phyloP scores from a whole-genome alignment of 2,113 vertebrate species.

The Vimba vimba region DNA sequence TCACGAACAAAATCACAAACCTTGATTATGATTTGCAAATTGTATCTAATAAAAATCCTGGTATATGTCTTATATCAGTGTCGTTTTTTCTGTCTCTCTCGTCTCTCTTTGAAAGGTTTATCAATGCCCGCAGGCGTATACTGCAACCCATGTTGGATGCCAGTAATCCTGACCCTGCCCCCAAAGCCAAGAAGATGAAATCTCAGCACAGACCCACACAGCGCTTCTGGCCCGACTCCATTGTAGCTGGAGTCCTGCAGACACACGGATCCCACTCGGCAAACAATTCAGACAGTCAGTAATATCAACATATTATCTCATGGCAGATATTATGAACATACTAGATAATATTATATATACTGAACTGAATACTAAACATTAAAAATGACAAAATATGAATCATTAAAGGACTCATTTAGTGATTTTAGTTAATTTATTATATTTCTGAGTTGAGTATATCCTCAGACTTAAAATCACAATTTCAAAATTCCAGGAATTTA shows the following conservation, averaged over 20 bases:
- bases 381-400: too few relatives aligned
- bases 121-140: constrained; percentile 95
- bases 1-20: not conserved
- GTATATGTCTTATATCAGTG: not conserved
- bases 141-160: constrained; percentile 97
- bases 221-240: constrained; percentile 98
- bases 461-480: too few relatives aligned
- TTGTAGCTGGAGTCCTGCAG: constrained; percentile 93
- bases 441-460: too few relatives aligned
- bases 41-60: not conserved
- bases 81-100: not conserved
- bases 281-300: constrained; percentile 89
- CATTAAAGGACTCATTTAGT: too few relatives aligned
- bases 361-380: too few relatives aligned
- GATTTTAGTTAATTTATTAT: too few relatives aligned
- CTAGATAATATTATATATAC: too few relatives aligned
- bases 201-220: constrained; percentile 98
- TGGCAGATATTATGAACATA: too few relatives aligned
- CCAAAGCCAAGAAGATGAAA: constrained; percentile 99
- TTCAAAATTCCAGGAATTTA: too few relatives aligned
- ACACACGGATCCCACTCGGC: constrained; percentile 84
- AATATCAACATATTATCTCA: not conserved
- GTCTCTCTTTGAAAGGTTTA: constrained; percentile 82
- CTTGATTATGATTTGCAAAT: not conserved
- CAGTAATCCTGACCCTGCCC: constrained; percentile 96